phyloP scores from a whole-genome alignment of 2,797 vertebrate species.

The Limnodromus scolopaceus region DNA sequence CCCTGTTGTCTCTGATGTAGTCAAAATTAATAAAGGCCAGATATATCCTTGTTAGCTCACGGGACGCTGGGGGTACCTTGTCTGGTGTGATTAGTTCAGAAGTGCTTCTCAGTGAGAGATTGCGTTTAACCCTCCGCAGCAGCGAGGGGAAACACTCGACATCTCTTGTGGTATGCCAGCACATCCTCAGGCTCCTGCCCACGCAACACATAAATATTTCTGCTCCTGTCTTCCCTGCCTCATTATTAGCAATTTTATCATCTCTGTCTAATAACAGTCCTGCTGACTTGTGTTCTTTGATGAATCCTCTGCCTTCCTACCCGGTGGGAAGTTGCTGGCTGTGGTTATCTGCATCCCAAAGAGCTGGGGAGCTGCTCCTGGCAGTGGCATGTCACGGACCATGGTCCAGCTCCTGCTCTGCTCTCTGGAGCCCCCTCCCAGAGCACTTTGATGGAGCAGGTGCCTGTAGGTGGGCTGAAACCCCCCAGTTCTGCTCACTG shows the following conservation, averaged over 20 bases:
- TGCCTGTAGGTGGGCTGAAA: background rate
- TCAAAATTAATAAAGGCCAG: background rate
- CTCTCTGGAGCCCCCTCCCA: accelerated
- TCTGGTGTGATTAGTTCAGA: background rate
- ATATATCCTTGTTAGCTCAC: background rate
- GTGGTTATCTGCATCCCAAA: background rate
- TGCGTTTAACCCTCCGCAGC: background rate
- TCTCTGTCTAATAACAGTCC: background rate
- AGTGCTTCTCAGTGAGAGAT: background rate
- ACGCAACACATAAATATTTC: conserved; percentile 1
- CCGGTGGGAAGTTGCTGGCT: background rate
- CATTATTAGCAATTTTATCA: conserved; percentile 31
- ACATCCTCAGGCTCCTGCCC: background rate
- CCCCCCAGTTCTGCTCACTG: background rate
- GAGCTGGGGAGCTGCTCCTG: background rate
- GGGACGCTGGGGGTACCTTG: background rate
- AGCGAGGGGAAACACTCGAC: accelerated
- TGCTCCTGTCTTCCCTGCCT: background rate
- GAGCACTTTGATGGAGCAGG: background rate
- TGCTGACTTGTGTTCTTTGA: conserved; percentile 1
- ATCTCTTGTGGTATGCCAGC: background rate
- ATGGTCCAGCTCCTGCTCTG: background rate
- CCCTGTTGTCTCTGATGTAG: background rate
- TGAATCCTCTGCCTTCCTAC: background rate
- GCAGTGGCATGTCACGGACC: background rate